These are phyloP conservation scores for Andrena dorsata DNA, from an alignment of 2,888 invertebrate species.

Conservation along the genomic window DNA sequence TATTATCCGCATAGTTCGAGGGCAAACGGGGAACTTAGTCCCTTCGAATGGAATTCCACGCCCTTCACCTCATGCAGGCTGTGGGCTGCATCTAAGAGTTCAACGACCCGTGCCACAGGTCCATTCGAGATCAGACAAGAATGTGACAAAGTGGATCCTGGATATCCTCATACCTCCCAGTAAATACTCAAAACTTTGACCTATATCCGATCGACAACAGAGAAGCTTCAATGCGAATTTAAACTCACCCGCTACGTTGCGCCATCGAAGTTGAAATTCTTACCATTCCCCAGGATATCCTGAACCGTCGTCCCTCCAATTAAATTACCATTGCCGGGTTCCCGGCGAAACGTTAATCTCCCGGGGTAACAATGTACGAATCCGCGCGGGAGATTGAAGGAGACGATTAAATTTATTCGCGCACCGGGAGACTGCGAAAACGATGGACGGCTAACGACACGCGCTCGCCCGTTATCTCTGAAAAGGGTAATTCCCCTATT, in stretches of 20 bases:
- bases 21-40: not conserved
- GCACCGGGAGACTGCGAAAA: constrained; percentile 1
- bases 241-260: not conserved
- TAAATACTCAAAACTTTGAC: no score
- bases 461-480: constrained; percentile 11
- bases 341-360: constrained; percentile 16
- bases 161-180: no score
- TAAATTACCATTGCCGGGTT: constrained; percentile 22
- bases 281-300: constrained; percentile 18
- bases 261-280: constrained; percentile 32
- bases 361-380: constrained; percentile 20
- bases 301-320: constrained; percentile 10
- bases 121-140: not conserved
- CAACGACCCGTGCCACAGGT: not conserved
- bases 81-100: not conserved
- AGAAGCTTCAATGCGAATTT: no score
- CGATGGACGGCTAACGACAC: constrained; percentile 17
- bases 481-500: constrained; percentile 41
- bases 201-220: no score
- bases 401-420: constrained; percentile 43
- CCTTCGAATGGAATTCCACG: not conserved
- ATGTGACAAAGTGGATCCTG: not conserved
- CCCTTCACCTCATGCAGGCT: not conserved
- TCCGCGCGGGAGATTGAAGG: not conserved
- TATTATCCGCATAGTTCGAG: not conserved